These are phyloP conservation scores for Dendroctonus ponderosae DNA, from an alignment of 1,140 invertebrate species.

Conservation along the genomic window DNA sequence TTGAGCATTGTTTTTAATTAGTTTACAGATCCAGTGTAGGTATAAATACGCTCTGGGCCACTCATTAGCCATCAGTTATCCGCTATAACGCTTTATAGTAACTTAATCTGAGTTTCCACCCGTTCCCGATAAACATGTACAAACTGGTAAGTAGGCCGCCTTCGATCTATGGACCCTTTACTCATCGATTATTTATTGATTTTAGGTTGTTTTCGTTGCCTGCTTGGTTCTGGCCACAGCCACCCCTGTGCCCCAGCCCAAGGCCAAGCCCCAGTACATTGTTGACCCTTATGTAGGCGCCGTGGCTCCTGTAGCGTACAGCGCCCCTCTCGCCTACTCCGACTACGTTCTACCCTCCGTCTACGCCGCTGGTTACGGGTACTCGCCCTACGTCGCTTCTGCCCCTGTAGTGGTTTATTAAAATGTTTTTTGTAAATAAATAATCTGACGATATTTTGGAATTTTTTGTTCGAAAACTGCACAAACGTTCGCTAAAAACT, in stretches of 20 bases:
- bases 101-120: too few relatives aligned
- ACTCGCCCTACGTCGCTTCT: slow-evolving; percentile 26
- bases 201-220: slow-evolving; percentile 13
- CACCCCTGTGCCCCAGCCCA: slow-evolving; percentile 6
- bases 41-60: too few relatives aligned
- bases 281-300: slow-evolving; percentile 15
- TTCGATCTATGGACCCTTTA: neutral
- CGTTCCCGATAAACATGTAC: too few relatives aligned
- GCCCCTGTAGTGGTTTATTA: slow-evolving; percentile 21
- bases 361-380: slow-evolving; percentile 25
- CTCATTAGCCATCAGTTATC: too few relatives aligned
- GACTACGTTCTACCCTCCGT: slow-evolving; percentile 32
- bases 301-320: slow-evolving; percentile 25
- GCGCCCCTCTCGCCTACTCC: slow-evolving; percentile 33
- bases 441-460: too few relatives aligned
- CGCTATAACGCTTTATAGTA: too few relatives aligned
- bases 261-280: slow-evolving; percentile 17
- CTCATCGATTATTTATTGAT: neutral
- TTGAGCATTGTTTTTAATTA: too few relatives aligned
- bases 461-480: too few relatives aligned
- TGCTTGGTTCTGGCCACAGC: slow-evolving; percentile 10
- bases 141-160: slow-evolving; percentile 3
- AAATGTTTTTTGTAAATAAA: neutral
- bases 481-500: too few relatives aligned
- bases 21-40: too few relatives aligned